Conservation (phyloP, 2,113 vertebrate genomes). For the Myotis davidii region DNA sequence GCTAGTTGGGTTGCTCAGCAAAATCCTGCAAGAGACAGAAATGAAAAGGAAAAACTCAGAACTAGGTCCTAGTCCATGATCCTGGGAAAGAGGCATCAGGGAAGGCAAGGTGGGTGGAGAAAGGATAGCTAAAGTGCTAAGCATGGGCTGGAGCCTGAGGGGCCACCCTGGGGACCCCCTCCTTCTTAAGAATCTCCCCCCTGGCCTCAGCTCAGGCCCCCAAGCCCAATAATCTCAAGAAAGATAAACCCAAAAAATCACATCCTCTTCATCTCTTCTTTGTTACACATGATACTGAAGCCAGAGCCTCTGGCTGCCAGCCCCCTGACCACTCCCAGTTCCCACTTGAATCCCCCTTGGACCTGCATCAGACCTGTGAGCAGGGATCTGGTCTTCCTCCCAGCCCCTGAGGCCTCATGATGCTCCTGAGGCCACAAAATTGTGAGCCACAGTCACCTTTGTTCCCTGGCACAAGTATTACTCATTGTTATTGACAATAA, state of each 20-base stretch:
- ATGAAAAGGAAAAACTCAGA: neutral
- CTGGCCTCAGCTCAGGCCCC: neutral
- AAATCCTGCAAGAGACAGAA: neutral
- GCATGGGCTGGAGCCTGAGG: neutral
- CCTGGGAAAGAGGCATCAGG: neutral
- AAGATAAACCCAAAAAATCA: neutral
- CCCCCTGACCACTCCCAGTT: neutral
- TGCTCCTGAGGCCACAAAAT: neutral
- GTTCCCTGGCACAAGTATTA: neutral
- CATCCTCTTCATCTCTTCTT: neutral
- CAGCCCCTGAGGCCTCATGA: fast-evolving
- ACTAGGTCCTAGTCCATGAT: neutral
- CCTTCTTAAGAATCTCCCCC: neutral
- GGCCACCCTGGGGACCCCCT: neutral
- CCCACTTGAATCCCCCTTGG: neutral
- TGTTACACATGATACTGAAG: neutral
- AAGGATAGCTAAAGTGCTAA: neutral
- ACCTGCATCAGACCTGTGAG: neutral
- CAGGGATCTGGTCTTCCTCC: neutral
- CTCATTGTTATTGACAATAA: constrained; percentile 20
- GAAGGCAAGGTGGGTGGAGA: no score
- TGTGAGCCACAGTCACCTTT: constrained; percentile 24
- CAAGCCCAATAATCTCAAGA: neutral
- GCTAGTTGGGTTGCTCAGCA: neutral
- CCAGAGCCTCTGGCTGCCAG: neutral